Evolutionary conservation across 2,113 vertebrate genomes (phyloP), one percentile per base, ranked within the genome.

Genomic region (Lophius piscatorius): DNA sequence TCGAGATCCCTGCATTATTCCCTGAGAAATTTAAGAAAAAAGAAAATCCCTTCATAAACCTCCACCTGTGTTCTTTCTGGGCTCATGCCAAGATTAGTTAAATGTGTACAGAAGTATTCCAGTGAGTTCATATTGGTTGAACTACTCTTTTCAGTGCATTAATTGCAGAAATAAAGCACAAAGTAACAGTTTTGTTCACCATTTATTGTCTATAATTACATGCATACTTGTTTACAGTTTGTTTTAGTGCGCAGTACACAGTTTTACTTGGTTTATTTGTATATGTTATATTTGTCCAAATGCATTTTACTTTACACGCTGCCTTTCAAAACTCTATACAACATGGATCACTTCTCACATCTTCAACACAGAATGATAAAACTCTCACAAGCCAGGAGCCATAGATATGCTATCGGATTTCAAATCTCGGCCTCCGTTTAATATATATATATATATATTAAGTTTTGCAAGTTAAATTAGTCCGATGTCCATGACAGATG

Each of bases 131-230:
- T n/a, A n/a, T n/a, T n/a, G n/a, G n/a, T n/a, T n/a, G n/a, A n/a
- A n/a, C n/a, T n/a, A n/a, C n/a, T n/a, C n/a, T n/a, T n/a, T n/a
- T n/a, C n/a, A n/a, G n/a, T n/a, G n/a, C n/a, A n/a, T n/a, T n/a
- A n/a, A 38, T 40, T n/a, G 8, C 1, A 17, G 10, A 31, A 18
- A 39, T 45, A 67, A 51, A 45, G 0, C 13, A 60, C 69, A 70
- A 5, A 16, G 26, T 1, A 20, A 8, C 36, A 21, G 0, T 56
- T 71, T 69, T 75, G 23, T 78, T 81, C 73, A 79, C 73, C 68
- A 81, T 90, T 91, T 89, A 90, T 89, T 91, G 80, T 80, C 87
- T 83, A 85, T 84, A 85, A 71, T 77, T 78, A 88, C 89, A 91
- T 90, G 89, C 88, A 90, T 85, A 87, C 85, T 85, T 84, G 82